Conservation (phyloP, 2,797 vertebrate genomes). For the Psittacula derbiana region DNA sequence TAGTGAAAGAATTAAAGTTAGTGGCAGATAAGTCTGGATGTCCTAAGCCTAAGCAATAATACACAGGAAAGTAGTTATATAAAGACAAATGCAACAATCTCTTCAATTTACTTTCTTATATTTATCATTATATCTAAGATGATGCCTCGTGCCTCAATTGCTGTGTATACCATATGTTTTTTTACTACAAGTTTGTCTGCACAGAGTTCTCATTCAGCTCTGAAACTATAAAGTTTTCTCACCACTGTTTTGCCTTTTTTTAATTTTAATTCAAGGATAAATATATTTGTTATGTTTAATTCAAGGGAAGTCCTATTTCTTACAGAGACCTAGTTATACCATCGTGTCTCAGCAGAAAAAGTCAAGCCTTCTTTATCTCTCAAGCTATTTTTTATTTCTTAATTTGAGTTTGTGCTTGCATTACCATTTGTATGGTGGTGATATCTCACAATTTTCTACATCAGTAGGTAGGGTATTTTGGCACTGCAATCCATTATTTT, state of each 20-base stretch:
- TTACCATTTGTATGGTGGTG: neutral
- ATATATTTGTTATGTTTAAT: neutral
- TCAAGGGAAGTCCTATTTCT: neutral
- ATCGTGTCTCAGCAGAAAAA: neutral
- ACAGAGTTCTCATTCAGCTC: neutral
- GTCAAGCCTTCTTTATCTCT: neutral
- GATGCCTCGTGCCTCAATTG: neutral
- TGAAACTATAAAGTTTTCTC: neutral
- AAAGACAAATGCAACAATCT: conserved; percentile 32
- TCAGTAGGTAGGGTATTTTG: neutral
- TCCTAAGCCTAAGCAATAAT: neutral
- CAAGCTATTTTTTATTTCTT: neutral
- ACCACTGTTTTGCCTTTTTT: neutral
- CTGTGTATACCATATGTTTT: neutral
- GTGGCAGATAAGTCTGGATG: neutral
- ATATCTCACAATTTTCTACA: neutral
- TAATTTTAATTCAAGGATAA: neutral
- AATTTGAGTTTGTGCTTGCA: neutral
- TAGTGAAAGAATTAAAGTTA: neutral
- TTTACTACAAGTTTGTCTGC: neutral
- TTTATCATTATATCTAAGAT: conserved; percentile 17
- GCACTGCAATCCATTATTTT: neutral
- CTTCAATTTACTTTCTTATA: conserved; percentile 10
- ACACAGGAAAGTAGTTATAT: neutral
- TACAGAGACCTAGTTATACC: neutral